Evolutionary conservation across 2,888 invertebrate species (phyloP), one percentile per base, ranked within the genome.

Genomic region (Tipula helvola): DNA sequence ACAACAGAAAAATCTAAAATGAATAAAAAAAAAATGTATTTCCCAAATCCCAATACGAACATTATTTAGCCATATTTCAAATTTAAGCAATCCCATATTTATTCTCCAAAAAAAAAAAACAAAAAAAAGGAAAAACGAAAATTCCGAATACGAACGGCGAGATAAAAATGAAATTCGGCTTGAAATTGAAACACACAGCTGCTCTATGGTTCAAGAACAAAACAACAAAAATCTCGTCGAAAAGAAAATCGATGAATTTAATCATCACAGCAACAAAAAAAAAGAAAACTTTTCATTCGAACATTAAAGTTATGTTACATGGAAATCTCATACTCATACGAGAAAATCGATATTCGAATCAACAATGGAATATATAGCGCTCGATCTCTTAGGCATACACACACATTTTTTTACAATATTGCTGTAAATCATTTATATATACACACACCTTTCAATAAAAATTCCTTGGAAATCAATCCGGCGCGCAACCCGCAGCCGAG

Each of bases 141-240:
- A 57, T 5, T 16, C 7, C 52, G 8, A 57, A 57, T 57, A n/a
- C 52, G 52, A 57, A 57, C n/a, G 52, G 16, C 16, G 52, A 57
- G 16, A 57, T 1, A 28, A 28, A 71, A 28, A 28, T 71, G 10
- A 52, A 28, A 71, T 71, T 71, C 71, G 71, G 71, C 71, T 71
- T 71, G 71, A 39, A 13, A 84, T 28, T 28, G 28, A 28, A 5
- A 84, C 13, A 84, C n/a, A 84, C 84, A 41, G 41, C 41, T 84
- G 84, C 84, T 41, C 28, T 28, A 28, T 28, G 84, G 84, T 57
- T 87, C 85, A 86, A 87, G 41, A 87, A 83, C 86, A 83, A 83
- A 71, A 71, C 71, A 71, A 71, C 71, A 71, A 71, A 71, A 71
- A 71, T 18, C 71, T 71, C 28, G 28, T 28, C 71, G 71, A 71